Conservation (phyloP, 2,888 invertebrate species). For the Syrista parreyssii region DNA sequence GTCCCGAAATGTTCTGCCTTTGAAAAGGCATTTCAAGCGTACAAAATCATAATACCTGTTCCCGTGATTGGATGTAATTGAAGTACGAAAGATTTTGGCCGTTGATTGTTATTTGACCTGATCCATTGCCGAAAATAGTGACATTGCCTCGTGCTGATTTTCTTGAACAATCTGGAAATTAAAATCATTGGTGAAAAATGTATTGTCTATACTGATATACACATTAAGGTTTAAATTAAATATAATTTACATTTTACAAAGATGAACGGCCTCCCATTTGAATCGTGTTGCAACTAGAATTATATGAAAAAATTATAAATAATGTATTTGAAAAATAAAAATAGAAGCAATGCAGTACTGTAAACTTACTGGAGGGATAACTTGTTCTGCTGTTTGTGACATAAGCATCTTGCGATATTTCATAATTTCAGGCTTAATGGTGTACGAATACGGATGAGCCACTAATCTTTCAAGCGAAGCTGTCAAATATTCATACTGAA, state of each 20-base stretch:
- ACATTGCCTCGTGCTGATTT: conserved; percentile 82
- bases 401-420: conserved; percentile 74
- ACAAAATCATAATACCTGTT: conserved; percentile 73
- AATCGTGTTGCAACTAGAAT: conserved; percentile 73
- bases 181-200: conserved; percentile 3
- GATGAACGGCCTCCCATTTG: conserved; percentile 77
- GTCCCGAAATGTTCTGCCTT: neutral
- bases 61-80: conserved; percentile 74
- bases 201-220: conserved; percentile 5
- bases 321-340: neutral
- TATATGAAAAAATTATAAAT: conserved; percentile 24
- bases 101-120: conserved; percentile 86
- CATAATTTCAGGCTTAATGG: conserved; percentile 78
- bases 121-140: conserved; percentile 83
- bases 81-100: conserved; percentile 84
- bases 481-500: conserved; percentile 78
- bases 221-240: conserved; percentile 10
- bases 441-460: conserved; percentile 78
- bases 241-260: conserved; percentile 38
- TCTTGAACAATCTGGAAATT: conserved; percentile 73
- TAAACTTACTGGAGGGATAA: conserved; percentile 70
- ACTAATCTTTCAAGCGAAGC: conserved; percentile 78
- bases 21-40: neutral
- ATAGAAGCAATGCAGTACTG: neutral
- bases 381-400: conserved; percentile 70